phyloP scores from a whole-genome alignment of 2,888 invertebrate species.

The Lumbricus terrestris region DNA sequence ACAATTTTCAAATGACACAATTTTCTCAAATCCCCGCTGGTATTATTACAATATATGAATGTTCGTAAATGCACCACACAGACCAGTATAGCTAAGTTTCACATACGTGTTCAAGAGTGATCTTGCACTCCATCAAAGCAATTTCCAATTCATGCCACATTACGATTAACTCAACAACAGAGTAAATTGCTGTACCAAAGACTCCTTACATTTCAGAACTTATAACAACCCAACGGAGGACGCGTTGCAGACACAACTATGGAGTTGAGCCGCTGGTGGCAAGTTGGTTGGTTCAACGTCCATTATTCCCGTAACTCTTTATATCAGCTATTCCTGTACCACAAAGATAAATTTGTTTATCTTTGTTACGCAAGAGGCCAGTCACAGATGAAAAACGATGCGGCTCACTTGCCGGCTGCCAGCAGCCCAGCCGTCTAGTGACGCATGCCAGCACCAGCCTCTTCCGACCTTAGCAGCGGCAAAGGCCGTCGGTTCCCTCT shows the following conservation, averaged over 20 bases:
- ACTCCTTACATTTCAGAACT: neutral
- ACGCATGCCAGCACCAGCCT: neutral
- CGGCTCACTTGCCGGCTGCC: neutral
- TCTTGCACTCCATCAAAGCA: too few relatives aligned
- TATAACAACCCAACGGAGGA: neutral
- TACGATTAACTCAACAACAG: neutral
- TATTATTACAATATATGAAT: too few relatives aligned
- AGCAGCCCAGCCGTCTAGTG: neutral
- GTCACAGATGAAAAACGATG: neutral
- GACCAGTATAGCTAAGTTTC: neutral
- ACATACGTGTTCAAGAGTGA: too few relatives aligned
- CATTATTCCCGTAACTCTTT: neutral
- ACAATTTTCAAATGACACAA: too few relatives aligned
- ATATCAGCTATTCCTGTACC: neutral
- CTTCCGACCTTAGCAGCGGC: neutral
- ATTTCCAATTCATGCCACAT: neutral
- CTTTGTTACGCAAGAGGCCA: neutral
- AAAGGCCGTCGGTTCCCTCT: neutral
- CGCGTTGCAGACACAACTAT: neutral
- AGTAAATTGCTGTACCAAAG: neutral
- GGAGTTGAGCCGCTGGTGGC: neutral
- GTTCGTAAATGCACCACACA: too few relatives aligned
- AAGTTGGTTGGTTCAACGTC: neutral
- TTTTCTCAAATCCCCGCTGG: too few relatives aligned
- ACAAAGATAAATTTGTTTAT: constrained; percentile 3